Base-by-base conservation (phyloP, 2,113 vertebrate species). In the Mormyrus iriodes region DNA sequence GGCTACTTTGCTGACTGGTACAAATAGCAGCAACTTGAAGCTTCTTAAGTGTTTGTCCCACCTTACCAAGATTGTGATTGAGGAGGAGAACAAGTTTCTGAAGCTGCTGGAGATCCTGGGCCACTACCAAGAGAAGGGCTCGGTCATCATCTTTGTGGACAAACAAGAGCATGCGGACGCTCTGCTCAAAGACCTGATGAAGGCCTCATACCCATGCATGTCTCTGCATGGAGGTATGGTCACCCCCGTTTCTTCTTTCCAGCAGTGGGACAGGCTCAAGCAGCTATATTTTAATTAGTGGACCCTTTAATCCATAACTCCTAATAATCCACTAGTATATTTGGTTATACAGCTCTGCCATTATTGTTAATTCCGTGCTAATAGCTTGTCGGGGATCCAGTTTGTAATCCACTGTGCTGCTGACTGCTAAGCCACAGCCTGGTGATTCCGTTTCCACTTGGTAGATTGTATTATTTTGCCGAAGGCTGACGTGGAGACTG, bases 141-240 rank as follows among this genome's bases (percentile, higher is more conserved):
- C 98, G 0, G 98, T 99, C 90, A 99, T 99, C 90, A 98, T 99
- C 92, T 99, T 99, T 93, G 98, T 99, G 91, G 98, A 99, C 95
- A 99, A 99, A 89, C 98, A 99, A 91, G 98, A 99, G 91, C 98
- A 99, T 0, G 98, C 98, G 0, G 98, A 99, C 53, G 96, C 91
- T 0, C 93, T 99, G 90, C 92, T 99, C 24, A 99, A 99, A 94
- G 98, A 99, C 92, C 94, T 99, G 92, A 99, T 99, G 98, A 98
- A 98, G 94, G 98, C 98, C 21, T 99, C 98, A 13, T 99, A 99
- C 49, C 98, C 98, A 69, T 99, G 98, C 95, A 95, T 99, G 96
- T 99, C 98, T 88, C 97, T 99, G 90, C 98, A 99, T 52, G 98
- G 98, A 97, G 98, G 98, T 99, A 95, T 73, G 31, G 21, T 31